These are phyloP conservation scores for Hemicentrotus pulcherrimus DNA, from an alignment of 35 echinoderm and acorn worm genomes.

Conservation along the genomic window DNA sequence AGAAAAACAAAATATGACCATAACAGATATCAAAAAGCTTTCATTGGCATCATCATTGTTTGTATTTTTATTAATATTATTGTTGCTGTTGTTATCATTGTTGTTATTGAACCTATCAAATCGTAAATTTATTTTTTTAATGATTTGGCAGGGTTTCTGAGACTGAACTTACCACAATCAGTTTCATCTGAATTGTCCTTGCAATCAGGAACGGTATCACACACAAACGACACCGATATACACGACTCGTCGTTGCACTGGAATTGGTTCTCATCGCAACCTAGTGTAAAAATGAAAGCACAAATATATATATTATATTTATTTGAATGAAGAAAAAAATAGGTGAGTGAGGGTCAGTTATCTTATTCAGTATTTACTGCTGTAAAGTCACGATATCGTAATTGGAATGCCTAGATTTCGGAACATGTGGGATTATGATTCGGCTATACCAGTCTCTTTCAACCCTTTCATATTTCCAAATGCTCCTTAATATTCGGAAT, in stretches of 20 bases:
- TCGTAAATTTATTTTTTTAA: background rate
- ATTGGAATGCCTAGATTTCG: background rate
- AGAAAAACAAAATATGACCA: background rate
- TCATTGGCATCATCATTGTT: too few species aligned
- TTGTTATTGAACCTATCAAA: background rate
- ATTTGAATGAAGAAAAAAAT: background rate
- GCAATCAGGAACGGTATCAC: conserved; percentile 5
- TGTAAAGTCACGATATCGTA: background rate
- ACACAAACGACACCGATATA: conserved; percentile 19
- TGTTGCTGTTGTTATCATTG: too few species aligned
- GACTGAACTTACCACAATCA: background rate
- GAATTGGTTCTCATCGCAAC: background rate
- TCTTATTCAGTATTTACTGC: background rate
- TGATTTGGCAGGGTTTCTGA: too few species aligned
- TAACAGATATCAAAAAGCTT: too few species aligned
- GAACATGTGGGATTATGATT: background rate
- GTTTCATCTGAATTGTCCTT: conserved; percentile 25
- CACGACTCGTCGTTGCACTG: background rate
- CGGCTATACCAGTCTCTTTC: background rate
- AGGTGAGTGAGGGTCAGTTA: background rate
- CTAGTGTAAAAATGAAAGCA: background rate
- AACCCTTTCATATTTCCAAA: too few species aligned
- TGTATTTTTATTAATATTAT: too few species aligned
- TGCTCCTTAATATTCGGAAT: too few species aligned
- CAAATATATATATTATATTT: background rate